Evolutionary conservation across 2,888 invertebrate genomes (phyloP), one percentile per base, ranked within the genome.

Genomic region (Pycnomerus fuliginosus): DNA sequence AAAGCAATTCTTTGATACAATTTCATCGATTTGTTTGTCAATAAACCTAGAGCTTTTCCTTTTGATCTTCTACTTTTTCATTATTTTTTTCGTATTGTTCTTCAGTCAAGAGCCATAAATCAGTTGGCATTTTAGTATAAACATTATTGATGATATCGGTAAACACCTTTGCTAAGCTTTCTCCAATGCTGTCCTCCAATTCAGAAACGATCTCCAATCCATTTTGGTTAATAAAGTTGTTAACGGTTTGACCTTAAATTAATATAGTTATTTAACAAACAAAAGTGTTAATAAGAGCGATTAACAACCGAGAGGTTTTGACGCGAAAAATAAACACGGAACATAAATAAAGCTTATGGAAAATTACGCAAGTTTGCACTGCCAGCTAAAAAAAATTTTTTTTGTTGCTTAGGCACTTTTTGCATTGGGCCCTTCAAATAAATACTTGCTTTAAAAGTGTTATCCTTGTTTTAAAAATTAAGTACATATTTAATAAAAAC

Each of bases 211-310:
- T 77, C 52, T 80, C 79, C 43, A 76, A 68, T 2, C 76, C 76
- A 60, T 80, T 78, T 60, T 80, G 76, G 64, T 81, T 81, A 0
- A 81, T 63, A 56, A 80, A 80, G 2, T 71, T 67, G 51, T 80
- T 80, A 8, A 81, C 75, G 1, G 80, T 80, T 36, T 76, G 72
- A 1, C 79, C 80, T 76, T 56, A 66, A 67, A 30, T 8, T 4
- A 8, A n/a, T n/a, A n/a, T n/a, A n/a, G n/a, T n/a, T n/a, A n/a
- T n/a, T n/a, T n/a, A n/a, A n/a, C n/a, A n/a, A n/a, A n/a, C n/a
- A n/a, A n/a, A n/a, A n/a, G n/a, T n/a, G n/a, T n/a, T n/a, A n/a
- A n/a, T n/a, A n/a, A n/a, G n/a, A n/a, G n/a, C n/a, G n/a, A n/a
- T n/a, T n/a, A n/a, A n/a, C n/a, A n/a, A n/a, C n/a, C n/a, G n/a